Percentiles rank a stretch among this genome's conserved stretches.
Conservation (phyloP, 2,113 vertebrate species). For the Eulemur rufifrons region DNA sequence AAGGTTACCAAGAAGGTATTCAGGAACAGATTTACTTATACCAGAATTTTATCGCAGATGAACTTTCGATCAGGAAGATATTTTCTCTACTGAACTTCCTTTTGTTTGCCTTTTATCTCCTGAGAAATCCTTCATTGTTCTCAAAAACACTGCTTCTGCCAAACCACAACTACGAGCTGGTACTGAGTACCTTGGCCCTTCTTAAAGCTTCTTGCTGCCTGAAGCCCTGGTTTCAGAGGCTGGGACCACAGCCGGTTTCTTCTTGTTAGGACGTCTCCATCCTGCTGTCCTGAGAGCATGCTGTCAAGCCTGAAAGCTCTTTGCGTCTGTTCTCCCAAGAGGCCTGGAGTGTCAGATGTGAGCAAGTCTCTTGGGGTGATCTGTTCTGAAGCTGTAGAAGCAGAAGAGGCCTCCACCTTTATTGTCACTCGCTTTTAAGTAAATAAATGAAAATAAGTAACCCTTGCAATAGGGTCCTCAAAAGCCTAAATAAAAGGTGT, state of each 20-base stretch:
- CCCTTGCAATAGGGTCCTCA: neutral
- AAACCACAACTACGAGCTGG: neutral
- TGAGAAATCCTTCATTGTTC: neutral
- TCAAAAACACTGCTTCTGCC: neutral
- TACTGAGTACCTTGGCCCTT: neutral
- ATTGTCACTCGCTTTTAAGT: neutral
- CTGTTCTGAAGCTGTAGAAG: neutral
- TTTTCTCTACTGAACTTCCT: neutral
- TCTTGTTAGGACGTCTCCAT: neutral
- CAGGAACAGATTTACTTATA: neutral
- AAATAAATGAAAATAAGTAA: neutral
- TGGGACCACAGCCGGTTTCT: neutral
- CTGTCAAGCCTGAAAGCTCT: neutral
- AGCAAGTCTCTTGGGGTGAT: neutral
- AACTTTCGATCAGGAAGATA: neutral
- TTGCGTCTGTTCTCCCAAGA: neutral
- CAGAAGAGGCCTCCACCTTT: neutral
- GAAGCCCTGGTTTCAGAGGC: neutral
- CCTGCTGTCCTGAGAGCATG: neutral
- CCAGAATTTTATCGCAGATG: neutral
- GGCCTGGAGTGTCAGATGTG: neutral
- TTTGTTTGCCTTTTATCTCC: conserved; percentile 9
- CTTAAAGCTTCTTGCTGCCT: neutral
- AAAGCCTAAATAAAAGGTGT: neutral
- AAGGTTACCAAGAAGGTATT: neutral